phyloP scores from a whole-genome alignment of 2,888 invertebrate genomes.

The Dynastes grantii region DNA sequence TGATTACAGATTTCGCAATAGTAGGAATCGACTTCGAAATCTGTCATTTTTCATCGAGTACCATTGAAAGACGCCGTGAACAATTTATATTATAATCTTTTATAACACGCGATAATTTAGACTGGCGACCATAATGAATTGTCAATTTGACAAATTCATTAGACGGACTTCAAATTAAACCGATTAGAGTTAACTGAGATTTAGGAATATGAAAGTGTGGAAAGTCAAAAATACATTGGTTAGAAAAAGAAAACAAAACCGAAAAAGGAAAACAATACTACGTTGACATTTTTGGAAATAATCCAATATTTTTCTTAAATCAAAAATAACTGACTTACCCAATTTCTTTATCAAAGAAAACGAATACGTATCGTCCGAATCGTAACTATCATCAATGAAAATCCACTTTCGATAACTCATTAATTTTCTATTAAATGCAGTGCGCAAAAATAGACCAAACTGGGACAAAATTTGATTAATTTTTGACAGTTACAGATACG shows the following conservation, averaged over 20 bases:
- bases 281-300: no score
- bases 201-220: not conserved
- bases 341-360: constrained; percentile 32
- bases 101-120: constrained; percentile 35
- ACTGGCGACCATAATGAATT: constrained; percentile 18
- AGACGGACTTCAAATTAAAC: no score
- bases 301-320: no score
- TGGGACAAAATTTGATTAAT: no score
- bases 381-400: no score
- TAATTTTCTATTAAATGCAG: no score
- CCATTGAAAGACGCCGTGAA: not conserved
- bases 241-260: not conserved
- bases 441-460: no score
- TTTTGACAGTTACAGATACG: no score
- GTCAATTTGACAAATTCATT: constrained; percentile 31
- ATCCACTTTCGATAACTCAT: no score
- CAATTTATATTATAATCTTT: constrained; percentile 23
- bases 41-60: constrained; percentile 37
- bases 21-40: constrained; percentile 47
- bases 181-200: constrained; percentile 14
- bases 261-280: no score
- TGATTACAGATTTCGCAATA: constrained; percentile 55
- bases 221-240: not conserved
- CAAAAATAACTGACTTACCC: constrained; percentile 13
- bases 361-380: no score